Conservation (phyloP, 2,113 vertebrate species). For the Prunella fulvescens region DNA sequence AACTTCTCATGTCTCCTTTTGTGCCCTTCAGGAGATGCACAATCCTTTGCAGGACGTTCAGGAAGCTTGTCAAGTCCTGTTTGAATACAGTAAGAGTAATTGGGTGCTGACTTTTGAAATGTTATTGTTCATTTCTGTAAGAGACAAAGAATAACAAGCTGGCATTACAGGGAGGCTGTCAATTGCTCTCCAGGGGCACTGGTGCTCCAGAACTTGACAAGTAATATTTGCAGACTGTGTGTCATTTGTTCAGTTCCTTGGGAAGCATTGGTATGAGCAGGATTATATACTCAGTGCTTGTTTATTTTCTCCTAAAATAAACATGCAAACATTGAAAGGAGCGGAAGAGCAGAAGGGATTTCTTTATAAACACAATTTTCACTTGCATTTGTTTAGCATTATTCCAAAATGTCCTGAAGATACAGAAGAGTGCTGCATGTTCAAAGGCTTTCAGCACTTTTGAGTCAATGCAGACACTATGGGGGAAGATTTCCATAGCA, state of each 20-base stretch:
- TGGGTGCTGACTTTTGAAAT: background rate
- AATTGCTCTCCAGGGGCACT: background rate
- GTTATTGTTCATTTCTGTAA: background rate
- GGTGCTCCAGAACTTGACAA: background rate
- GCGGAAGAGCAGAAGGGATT: fast-evolving
- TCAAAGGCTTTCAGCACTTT: background rate
- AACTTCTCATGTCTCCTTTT: background rate
- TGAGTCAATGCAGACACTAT: background rate
- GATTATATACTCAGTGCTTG: background rate
- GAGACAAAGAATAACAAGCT: background rate
- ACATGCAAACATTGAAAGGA: background rate
- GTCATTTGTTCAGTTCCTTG: background rate
- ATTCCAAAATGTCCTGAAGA: constrained; percentile 1
- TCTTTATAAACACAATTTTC: background rate
- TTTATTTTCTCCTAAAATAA: background rate
- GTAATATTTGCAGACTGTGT: background rate
- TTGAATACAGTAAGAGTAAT: background rate
- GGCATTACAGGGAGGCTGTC: background rate
- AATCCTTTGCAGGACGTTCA: background rate
- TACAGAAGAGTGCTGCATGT: background rate
- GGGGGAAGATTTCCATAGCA: constrained; percentile 66
- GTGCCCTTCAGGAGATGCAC: background rate
- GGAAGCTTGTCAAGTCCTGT: background rate
- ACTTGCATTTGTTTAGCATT: background rate
- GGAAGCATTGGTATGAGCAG: background rate